Base-by-base conservation (phyloP, 2,888 invertebrate genomes). In the Apamea sordens region DNA sequence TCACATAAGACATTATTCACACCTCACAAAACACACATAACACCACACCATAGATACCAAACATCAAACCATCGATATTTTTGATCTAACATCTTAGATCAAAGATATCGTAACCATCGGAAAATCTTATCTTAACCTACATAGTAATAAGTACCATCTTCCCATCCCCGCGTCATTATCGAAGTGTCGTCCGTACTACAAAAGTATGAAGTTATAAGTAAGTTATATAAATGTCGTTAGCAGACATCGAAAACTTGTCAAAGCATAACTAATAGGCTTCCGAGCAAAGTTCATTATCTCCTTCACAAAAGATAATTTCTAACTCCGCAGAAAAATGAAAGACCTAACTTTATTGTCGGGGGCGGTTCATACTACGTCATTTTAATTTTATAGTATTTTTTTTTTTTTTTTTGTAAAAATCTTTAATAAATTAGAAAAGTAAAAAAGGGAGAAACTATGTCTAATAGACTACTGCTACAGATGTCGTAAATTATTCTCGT, bases 321-420 rank as follows among this genome's bases (percentile, higher is more conserved):
- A 77, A 79, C 72, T 74, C 73, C 63, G 63, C 79, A 82, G 88
- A 91, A 92, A 92, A 92, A 90, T 85, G 82, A 61, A 84, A 85
- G 73, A 79, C 47, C 67, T 82, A 79, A 89, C 77, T 78, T 71
- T 47, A 73, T 80, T 82, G 50, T 36, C 10, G 11, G 2, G 59
- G 18, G 11, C 73, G 68, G 32, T 80, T 73, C 36, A 73, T 56
- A 87, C 82, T 69, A 64, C n/a, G 70, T 75, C 32, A 28, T 84
- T 81, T 64, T 7, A 36, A 21, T 71, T 61, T 71, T 64, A 13
- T n/a, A 11, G 7, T 10, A 0, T 36, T 36, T 0, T 13, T 36
- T 0, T 7, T 28, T 47, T 69, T 32, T 70, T 50, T 32, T 32
- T 32, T 32, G 32, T 32, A 32, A 32, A 2, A 32, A n/a, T n/a